Evolutionary conservation across 2,113 vertebrate genomes (phyloP), one percentile per base, ranked within the genome.

Genomic region (Gnathochromis pfefferi): DNA sequence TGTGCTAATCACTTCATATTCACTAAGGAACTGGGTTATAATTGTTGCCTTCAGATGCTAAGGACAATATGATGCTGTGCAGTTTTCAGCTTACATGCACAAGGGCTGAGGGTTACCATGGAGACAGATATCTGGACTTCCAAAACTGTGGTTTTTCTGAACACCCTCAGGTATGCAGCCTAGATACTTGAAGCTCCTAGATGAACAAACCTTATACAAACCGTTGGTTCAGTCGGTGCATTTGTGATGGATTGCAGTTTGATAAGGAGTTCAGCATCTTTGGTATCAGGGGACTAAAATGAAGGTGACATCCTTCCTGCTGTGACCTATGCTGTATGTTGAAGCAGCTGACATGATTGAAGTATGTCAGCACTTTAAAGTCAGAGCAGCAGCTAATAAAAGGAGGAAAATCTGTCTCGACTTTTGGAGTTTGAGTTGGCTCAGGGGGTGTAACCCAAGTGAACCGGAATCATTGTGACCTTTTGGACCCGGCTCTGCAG

Each of bases 401-500:
- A 23, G 70, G 54, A 84, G 68, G 81, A 58, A 85, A 88, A 90
- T 81, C 84, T 75, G 83, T 85, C 81, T 49, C 1, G 65, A 65
- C 89, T 94, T 87, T 73, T 51, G 73, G 60, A 88, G 83, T 89
- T 65, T 33, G 87, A 91, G 63, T 80, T 3, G 31, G 81, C 86
- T 89, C 89, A 85, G 75, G 60, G 83, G 90, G 78, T 90, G 60
- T 58, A 87, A 93, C 92, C 91, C 70, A 23, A 88, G 87, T 93
- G 94, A 94, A 89, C 91, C 84, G 82, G 88, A 95, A 94, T 95
- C 94, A 95, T 94, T 94, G 82, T 55, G 82, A 95, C 93, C 92
- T 93, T 82, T 85, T 83, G 88, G 86, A 92, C 92, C 86, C 7
- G 33, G 92, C 88, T 68, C 81, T 58, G 84, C 68, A 94, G 91